Evolutionary conservation across 2,888 invertebrate species (phyloP).

Genomic region (Temnothorax unifasciatus): DNA sequence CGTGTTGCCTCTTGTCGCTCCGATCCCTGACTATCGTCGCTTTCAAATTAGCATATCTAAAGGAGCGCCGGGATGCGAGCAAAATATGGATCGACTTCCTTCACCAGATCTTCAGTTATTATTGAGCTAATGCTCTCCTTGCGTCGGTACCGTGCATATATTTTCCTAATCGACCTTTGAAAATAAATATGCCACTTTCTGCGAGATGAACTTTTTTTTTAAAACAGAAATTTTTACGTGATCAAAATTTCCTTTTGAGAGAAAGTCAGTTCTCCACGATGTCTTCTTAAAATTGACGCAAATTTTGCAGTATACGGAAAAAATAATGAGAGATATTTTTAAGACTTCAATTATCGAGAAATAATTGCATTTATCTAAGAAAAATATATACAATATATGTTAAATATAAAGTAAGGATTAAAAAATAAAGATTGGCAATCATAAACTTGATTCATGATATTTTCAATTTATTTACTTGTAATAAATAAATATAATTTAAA

Average conservation of each 20-base stretch:
- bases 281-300: background rate
- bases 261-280: background rate
- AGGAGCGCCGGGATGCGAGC: background rate
- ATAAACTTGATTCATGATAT: background rate
- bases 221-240: slow-evolving; percentile 12
- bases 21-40: slow-evolving; percentile 7
- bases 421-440: background rate
- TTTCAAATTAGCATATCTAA: slow-evolving; percentile 44
- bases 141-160: background rate
- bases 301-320: background rate
- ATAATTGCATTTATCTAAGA: background rate
- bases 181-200: slow-evolving; percentile 8
- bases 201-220: background rate
- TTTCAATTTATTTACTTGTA: background rate
- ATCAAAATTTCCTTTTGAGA: background rate
- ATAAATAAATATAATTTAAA: background rate
- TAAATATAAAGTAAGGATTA: background rate
- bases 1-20: slow-evolving; percentile 46
- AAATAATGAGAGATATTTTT: background rate
- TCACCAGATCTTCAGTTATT: slow-evolving; percentile 6
- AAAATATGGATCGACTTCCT: slow-evolving; percentile 30
- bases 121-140: background rate
- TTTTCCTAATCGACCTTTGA: slow-evolving; percentile 39
- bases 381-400: background rate
- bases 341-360: background rate